A percentile compares a stretch with the other conserved stretches of the same genome.
phyloP scores from a whole-genome alignment of 2,113 vertebrate genomes.

The Phodopus roborovskii region DNA sequence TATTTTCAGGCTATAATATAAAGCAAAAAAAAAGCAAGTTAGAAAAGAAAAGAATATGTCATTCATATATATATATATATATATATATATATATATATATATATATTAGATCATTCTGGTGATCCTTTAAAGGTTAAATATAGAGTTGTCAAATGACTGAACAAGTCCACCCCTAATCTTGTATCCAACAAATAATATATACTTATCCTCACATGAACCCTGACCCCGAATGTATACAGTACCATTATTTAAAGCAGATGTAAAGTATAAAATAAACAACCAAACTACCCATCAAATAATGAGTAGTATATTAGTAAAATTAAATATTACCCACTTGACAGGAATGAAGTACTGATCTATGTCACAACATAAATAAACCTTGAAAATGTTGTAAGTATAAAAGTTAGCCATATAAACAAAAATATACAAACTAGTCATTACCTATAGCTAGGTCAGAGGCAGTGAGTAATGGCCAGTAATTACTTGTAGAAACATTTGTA shows the following conservation, averaged over 20 bases:
- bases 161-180: not conserved
- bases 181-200: not conserved
- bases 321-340: not conserved
- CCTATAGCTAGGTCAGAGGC: rapidly evolving
- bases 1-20: not conserved
- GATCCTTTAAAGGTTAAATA: not conserved
- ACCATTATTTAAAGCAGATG: not conserved
- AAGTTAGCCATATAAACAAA: not conserved
- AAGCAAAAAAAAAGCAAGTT: not conserved
- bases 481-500: not conserved
- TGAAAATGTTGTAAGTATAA: not conserved
- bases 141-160: not conserved
- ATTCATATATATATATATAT: not conserved
- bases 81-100: not conserved
- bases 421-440: not conserved
- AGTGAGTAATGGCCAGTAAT: not conserved
- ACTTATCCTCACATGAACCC: not conserved
- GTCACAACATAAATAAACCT: not conserved
- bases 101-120: not conserved
- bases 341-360: not conserved
- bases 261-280: not conserved
- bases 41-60: no score
- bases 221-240: not conserved
- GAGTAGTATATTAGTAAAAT: not conserved
- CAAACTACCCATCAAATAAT: not conserved